Evolutionary conservation across 2,113 vertebrate genomes (phyloP).

Genomic region (Pangasianodon hypophthalmus): DNA sequence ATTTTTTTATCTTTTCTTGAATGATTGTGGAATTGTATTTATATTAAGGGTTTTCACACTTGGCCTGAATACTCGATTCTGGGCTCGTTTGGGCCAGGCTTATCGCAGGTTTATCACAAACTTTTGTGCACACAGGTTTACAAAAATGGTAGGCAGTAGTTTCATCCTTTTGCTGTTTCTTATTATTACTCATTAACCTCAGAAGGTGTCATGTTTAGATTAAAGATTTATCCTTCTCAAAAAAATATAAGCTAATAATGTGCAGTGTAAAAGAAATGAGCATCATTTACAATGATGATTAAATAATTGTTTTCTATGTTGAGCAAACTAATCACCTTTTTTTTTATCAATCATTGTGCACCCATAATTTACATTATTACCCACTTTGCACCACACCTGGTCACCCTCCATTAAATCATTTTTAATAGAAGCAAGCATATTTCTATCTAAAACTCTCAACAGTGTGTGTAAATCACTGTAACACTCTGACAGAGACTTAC

Average conservation of each 20-base stretch:
- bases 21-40: too few species aligned
- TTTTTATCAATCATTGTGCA: background rate
- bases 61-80: too few species aligned
- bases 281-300: too few species aligned
- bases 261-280: too few species aligned
- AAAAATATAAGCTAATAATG: too few species aligned
- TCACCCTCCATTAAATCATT: background rate
- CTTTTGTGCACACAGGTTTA: background rate
- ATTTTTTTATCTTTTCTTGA: too few species aligned
- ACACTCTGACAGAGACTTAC: slow-evolving; percentile 72
- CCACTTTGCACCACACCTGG: background rate
- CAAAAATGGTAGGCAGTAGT: background rate
- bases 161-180: too few species aligned
- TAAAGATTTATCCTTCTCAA: too few species aligned
- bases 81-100: background rate
- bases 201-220: too few species aligned
- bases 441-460: background rate
- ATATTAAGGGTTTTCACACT: too few species aligned
- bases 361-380: background rate
- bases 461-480: background rate
- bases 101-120: background rate
- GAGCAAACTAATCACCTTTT: background rate
- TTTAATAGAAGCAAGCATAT: too few species aligned
- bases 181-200: too few species aligned
- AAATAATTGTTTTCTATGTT: background rate